Evolutionary conservation across 2,113 vertebrate species (phyloP), one percentile per base, ranked within the genome.

Genomic region (Phoenicopterus ruber): DNA sequence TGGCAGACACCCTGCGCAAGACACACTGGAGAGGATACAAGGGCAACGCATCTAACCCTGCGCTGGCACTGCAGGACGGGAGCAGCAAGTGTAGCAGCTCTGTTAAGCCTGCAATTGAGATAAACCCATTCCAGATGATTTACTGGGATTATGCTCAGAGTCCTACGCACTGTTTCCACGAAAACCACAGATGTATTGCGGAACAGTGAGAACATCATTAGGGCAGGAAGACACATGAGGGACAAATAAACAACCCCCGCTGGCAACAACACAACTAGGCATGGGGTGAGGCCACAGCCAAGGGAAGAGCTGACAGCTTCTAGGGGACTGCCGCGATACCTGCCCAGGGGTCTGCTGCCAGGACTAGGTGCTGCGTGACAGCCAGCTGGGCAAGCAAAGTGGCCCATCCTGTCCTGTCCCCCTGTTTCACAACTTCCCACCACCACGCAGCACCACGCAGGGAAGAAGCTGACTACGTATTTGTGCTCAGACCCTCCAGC

Each of bases 331-430:
- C 69, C 10, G 44, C 47, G 20, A n/a, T 44, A 82, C 24, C 58
- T 80, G 76, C 58, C 58, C 77, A 93, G 65, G 77, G 65, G 73
- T 89, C 69, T 93, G 61, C 65, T 82, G 65, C 73, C 81, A 89
- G 57, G 47, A 80, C 52, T 52, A 63, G 29, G 40, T 70, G 42
- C 46, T 47, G 50, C 0, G 2, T 84, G 77, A 50, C 59, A 78
- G 36, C 17, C 49, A 90, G 32, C 40, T 58, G 58, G 49, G 82
- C 42, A 82, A 76, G 58, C 40, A 82, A 74, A 70, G 76, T 6
- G 29, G 17, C n/a, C 63, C 40, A 57, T 57, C 81, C 76, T 77
- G 76, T 66, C 67, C 88, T 31, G n/a, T 32, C 69, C 67, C 49
- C 55, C 57, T 50, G 46, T 72, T 93, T 65, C 79, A 82, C 25